phyloP scores from a whole-genome alignment of 1,140 invertebrate genomes.

The Drosophila littoralis region DNA sequence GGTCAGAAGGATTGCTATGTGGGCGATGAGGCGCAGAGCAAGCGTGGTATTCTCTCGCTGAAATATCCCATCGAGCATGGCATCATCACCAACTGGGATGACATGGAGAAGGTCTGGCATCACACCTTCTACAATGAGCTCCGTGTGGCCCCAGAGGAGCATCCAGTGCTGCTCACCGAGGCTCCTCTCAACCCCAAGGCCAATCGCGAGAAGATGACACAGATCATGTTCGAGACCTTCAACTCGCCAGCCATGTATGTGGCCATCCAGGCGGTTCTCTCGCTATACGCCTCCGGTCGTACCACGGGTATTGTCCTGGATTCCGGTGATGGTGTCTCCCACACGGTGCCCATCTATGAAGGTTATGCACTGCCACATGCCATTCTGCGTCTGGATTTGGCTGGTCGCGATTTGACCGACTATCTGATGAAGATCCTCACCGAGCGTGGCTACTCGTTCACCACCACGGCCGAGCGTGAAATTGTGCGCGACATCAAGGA shows the following conservation, averaged over 20 bases:
- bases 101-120: slow-evolving; percentile 94
- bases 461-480: slow-evolving; percentile 91
- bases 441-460: slow-evolving; percentile 90
- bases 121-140: slow-evolving; percentile 94
- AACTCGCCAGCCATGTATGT: slow-evolving; percentile 92
- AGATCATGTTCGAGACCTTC: slow-evolving; percentile 94
- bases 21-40: slow-evolving; percentile 93
- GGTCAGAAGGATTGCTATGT: slow-evolving; percentile 97
- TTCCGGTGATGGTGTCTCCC: slow-evolving; percentile 93
- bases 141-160: slow-evolving; percentile 95
- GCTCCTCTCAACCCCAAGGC: slow-evolving; percentile 94
- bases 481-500: slow-evolving; percentile 95
- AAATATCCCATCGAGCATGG: slow-evolving; percentile 92
- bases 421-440: slow-evolving; percentile 94
- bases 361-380: slow-evolving; percentile 91
- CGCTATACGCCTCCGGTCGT: slow-evolving; percentile 93
- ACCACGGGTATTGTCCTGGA: slow-evolving; percentile 94
- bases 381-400: slow-evolving; percentile 94
- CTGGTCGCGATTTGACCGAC: slow-evolving; percentile 95
- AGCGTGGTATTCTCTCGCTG: slow-evolving; percentile 91
- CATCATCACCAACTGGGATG: slow-evolving; percentile 94
- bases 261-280: slow-evolving; percentile 89
- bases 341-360: slow-evolving; percentile 95
- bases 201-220: slow-evolving; percentile 93
- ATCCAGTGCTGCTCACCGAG: slow-evolving; percentile 94